Conservation (phyloP, 1,140 invertebrate species). For the Drosophila pruinosa region DNA sequence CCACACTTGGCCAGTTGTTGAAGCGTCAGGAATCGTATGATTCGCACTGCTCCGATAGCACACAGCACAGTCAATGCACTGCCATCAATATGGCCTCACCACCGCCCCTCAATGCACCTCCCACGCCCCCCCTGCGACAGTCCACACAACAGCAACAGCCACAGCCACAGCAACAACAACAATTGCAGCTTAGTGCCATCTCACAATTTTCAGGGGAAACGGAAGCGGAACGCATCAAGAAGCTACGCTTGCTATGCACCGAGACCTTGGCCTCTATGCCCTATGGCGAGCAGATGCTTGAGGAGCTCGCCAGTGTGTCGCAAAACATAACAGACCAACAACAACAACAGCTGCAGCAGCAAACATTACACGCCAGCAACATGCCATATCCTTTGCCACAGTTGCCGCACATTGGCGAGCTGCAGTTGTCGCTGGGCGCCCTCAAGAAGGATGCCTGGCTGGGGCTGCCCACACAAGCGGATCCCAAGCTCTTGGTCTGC, state of each 20-base stretch:
- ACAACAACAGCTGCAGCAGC: slow-evolving; percentile 15
- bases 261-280: slow-evolving; percentile 86
- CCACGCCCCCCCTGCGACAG: slow-evolving; percentile 35
- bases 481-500: slow-evolving; percentile 86
- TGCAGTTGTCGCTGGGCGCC: slow-evolving; percentile 49
- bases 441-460: slow-evolving; percentile 83
- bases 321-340: slow-evolving; percentile 83
- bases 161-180: background rate
- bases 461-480: slow-evolving; percentile 84
- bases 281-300: slow-evolving; percentile 86
- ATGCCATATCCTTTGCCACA: slow-evolving; percentile 75
- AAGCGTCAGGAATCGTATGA: slow-evolving; percentile 79
- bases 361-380: slow-evolving; percentile 16
- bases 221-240: slow-evolving; percentile 69
- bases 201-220: slow-evolving; percentile 47
- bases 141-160: slow-evolving; percentile 1
- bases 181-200: slow-evolving; percentile 29
- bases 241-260: slow-evolving; percentile 85
- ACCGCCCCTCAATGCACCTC: slow-evolving; percentile 29
- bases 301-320: slow-evolving; percentile 87
- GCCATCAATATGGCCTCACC: slow-evolving; percentile 83
- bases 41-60: slow-evolving; percentile 83
- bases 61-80: slow-evolving; percentile 84
- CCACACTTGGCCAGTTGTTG: slow-evolving; percentile 30
- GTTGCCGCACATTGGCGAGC: slow-evolving; percentile 66